These are phyloP conservation scores for Syngnathus acus DNA, from an alignment of 2,797 vertebrate genomes.

Conservation along the genomic window DNA sequence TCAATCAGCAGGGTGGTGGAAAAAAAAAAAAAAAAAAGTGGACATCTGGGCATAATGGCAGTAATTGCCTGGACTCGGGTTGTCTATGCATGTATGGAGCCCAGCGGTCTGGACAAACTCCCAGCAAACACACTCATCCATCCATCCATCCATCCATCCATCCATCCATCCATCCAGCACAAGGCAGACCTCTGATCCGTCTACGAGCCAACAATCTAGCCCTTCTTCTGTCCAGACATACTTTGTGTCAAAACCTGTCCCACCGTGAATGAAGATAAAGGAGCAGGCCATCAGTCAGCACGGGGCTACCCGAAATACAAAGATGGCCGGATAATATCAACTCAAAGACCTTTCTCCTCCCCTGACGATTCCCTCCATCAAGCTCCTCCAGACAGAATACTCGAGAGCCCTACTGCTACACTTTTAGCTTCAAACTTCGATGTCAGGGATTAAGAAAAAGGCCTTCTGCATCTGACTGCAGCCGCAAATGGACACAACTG, in stretches of 20 bases:
- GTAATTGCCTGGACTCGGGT: slow-evolving; percentile 57
- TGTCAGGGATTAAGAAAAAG: slow-evolving; percentile 12
- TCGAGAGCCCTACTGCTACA: slow-evolving; percentile 42
- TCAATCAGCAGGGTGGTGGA: slow-evolving; percentile 43
- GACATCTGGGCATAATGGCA: slow-evolving; percentile 49
- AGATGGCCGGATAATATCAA: slow-evolving; percentile 74
- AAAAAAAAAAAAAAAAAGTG: slow-evolving; percentile 32
- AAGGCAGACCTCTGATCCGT: slow-evolving; percentile 55
- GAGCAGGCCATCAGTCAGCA: slow-evolving; percentile 70
- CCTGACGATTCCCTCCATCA: slow-evolving; percentile 45
- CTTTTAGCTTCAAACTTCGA: slow-evolving; percentile 28
- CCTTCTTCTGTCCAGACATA: slow-evolving; percentile 72
- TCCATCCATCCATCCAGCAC: slow-evolving; percentile 13
- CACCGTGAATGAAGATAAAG: slow-evolving; percentile 73
- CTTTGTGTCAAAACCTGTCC: slow-evolving; percentile 57
- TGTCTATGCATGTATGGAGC: slow-evolving; percentile 54
- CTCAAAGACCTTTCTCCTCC: slow-evolving; percentile 37
- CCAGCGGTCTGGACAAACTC: slow-evolving; percentile 63
- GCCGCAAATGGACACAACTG: slow-evolving; percentile 8
- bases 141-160: slow-evolving; percentile 27
- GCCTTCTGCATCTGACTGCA: slow-evolving; percentile 10
- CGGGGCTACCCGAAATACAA: slow-evolving; percentile 54
- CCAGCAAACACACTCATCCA: slow-evolving; percentile 35
- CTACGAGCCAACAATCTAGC: slow-evolving; percentile 64
- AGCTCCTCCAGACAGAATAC: slow-evolving; percentile 44